Conservation (phyloP, 2,888 invertebrate genomes). For the Acronicta psi region DNA sequence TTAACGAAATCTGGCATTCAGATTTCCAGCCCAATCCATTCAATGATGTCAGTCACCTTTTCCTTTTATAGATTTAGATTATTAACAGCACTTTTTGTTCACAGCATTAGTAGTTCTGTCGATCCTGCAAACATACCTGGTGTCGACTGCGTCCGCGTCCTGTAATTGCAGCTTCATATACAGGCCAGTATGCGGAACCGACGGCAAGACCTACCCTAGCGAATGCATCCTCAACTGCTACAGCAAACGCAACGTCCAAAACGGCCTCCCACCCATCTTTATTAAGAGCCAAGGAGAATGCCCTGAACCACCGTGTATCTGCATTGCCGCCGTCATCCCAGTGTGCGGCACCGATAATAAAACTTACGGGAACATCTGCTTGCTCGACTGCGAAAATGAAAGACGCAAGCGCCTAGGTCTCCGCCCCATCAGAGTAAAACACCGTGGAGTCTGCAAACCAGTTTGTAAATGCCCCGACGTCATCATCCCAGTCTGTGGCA, state of each 20-base stretch:
- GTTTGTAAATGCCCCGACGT: slow-evolving; percentile 44
- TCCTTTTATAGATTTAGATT: too few species aligned
- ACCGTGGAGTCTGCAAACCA: slow-evolving; percentile 43
- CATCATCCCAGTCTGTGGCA: slow-evolving; percentile 43
- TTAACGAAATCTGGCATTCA: too few species aligned
- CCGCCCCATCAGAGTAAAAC: slow-evolving; percentile 1
- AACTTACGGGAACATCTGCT: slow-evolving; percentile 91
- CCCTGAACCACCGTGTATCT: slow-evolving; percentile 37
- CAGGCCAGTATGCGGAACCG: slow-evolving; percentile 62
- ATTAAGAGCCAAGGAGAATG: slow-evolving; percentile 53
- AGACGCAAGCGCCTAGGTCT: slow-evolving; percentile 27
- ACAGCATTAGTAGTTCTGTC: slow-evolving; percentile 19
- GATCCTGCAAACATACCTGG: slow-evolving; percentile 15
- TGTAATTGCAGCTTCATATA: slow-evolving; percentile 31
- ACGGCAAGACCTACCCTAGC: slow-evolving; percentile 62
- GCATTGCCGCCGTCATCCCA: slow-evolving; percentile 62
- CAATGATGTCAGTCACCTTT: too few species aligned
- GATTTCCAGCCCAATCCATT: too few species aligned
- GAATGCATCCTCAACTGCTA: slow-evolving; percentile 56
- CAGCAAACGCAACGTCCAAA: slow-evolving; percentile 32
- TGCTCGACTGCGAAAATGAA: slow-evolving; percentile 83
- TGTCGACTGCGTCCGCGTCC: slow-evolving; percentile 7
- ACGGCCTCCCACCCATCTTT: slow-evolving; percentile 23
- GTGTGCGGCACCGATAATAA: slow-evolving; percentile 92
- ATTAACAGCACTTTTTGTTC: neutral